Percentiles rank a stretch among this genome's conserved stretches.
These are phyloP conservation scores for Zosterops hypoxanthus DNA, from an alignment of 2,113 vertebrate genomes.

Conservation along the genomic window DNA sequence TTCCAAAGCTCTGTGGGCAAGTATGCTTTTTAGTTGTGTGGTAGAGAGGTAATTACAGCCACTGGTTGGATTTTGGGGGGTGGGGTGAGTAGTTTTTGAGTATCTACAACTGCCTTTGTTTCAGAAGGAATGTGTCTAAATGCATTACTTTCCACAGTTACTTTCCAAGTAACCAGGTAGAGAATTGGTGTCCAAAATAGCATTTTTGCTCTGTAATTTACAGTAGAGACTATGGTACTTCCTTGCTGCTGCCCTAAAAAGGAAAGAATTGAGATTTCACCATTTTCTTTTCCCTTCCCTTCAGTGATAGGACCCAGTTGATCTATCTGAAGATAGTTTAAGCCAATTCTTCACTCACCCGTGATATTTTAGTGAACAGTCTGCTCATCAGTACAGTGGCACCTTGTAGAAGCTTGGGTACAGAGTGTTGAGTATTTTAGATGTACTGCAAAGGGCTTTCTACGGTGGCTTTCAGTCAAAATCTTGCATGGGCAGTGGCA, in stretches of 20 bases:
- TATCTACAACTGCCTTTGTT: background rate
- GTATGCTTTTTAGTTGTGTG: background rate
- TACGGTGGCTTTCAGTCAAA: background rate
- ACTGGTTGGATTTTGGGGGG: background rate
- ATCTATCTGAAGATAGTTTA: background rate
- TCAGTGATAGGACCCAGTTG: background rate
- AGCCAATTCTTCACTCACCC: background rate
- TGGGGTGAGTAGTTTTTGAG: background rate
- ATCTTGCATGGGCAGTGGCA: background rate
- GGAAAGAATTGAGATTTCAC: background rate
- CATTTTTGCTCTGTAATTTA: background rate
- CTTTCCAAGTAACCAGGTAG: background rate
- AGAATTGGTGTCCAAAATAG: background rate
- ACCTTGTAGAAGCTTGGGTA: background rate
- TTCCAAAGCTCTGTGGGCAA: background rate
- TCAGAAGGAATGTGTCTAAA: background rate
- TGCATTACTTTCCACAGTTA: background rate
- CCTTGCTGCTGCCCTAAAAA: background rate
- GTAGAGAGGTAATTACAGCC: background rate
- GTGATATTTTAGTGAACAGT: background rate
- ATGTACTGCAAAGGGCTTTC: background rate
- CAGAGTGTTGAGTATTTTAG: background rate
- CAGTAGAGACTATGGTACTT: background rate
- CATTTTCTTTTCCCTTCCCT: background rate
- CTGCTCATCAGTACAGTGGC: background rate